Conservation (phyloP, 2,888 invertebrate genomes). For the Tuberolachnus salignus region DNA sequence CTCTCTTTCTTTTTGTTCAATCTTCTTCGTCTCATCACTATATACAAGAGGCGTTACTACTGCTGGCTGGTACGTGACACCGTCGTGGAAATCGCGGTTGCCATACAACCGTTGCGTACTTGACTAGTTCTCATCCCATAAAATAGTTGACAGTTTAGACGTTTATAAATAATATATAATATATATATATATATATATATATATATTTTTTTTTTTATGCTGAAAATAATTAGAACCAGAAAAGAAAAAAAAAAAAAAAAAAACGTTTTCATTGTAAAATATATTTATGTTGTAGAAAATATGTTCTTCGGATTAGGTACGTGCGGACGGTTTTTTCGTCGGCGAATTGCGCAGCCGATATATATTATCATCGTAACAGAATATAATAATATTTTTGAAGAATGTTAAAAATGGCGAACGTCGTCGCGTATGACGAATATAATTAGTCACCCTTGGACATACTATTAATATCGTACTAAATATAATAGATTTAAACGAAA, state of each 20-base stretch:
- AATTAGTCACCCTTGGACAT: too few relatives aligned
- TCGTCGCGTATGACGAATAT: too few relatives aligned
- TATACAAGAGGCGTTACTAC: conserved; percentile 32
- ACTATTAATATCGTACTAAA: too few relatives aligned
- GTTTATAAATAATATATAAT: neutral
- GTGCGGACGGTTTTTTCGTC: too few relatives aligned
- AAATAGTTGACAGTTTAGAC: conserved; percentile 21
- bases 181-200: conserved; percentile 1
- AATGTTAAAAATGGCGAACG: too few relatives aligned
- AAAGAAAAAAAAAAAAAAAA: neutral
- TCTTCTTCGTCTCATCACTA: neutral
- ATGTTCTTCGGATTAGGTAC: too few relatives aligned
- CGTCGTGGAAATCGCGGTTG: conserved; percentile 45
- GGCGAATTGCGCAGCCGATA: too few relatives aligned
- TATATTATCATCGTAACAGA: too few relatives aligned
- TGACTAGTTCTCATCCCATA: conserved; percentile 10
- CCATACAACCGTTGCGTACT: conserved; percentile 30
- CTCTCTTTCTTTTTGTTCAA: neutral
- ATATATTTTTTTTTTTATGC: neutral
- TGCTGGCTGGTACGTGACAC: conserved; percentile 37
- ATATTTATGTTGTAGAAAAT: too few relatives aligned
- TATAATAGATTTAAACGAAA: too few relatives aligned
- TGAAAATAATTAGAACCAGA: conserved; percentile 4
- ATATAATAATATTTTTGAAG: too few relatives aligned
- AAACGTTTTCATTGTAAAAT: too few relatives aligned